These are phyloP conservation scores for Microtus montanus DNA, from an alignment of 2,113 vertebrate species.

Conservation along the genomic window DNA sequence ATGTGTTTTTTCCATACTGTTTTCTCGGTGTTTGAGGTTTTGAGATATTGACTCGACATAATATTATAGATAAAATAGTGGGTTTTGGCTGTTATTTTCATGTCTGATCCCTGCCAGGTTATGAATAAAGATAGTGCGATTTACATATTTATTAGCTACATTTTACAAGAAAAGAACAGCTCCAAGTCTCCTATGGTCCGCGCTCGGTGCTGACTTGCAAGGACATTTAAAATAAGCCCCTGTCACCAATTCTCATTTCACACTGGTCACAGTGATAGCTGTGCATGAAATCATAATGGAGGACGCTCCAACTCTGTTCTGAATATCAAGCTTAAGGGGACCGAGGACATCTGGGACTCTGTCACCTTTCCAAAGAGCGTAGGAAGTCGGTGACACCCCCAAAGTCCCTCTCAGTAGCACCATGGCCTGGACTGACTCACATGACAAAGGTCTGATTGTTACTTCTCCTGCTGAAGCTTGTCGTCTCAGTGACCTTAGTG, in stretches of 20 bases:
- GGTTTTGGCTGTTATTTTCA: constrained; percentile 64
- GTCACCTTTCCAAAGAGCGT: constrained; percentile 4
- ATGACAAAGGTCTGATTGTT: not conserved
- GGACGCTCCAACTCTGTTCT: not conserved
- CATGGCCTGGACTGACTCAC: constrained; percentile 18
- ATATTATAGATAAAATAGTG: constrained; percentile 67
- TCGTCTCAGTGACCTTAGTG: not conserved
- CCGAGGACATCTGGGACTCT: constrained; percentile 39
- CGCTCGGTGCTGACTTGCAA: constrained; percentile 68
- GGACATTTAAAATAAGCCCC: constrained; percentile 72
- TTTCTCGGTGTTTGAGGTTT: constrained; percentile 67
- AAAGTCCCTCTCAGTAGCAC: not conserved
- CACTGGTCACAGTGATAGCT: constrained; percentile 39
- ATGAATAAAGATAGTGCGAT: constrained; percentile 82
- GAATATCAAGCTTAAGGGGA: constrained; percentile 1
- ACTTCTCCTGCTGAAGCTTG: not conserved
- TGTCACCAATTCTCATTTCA: constrained; percentile 63
- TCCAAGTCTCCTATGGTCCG: not conserved
- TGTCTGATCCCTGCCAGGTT: constrained; percentile 71
- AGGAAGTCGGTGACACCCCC: constrained; percentile 47
- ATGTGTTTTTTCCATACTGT: not conserved
- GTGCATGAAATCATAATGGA: constrained; percentile 44
- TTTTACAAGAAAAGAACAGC: constrained; percentile 67
- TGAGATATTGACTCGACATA: constrained; percentile 67
- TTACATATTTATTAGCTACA: constrained; percentile 82